phyloP scores from a whole-genome alignment of 2,797 vertebrate species.

The Sebastes dallii region DNA sequence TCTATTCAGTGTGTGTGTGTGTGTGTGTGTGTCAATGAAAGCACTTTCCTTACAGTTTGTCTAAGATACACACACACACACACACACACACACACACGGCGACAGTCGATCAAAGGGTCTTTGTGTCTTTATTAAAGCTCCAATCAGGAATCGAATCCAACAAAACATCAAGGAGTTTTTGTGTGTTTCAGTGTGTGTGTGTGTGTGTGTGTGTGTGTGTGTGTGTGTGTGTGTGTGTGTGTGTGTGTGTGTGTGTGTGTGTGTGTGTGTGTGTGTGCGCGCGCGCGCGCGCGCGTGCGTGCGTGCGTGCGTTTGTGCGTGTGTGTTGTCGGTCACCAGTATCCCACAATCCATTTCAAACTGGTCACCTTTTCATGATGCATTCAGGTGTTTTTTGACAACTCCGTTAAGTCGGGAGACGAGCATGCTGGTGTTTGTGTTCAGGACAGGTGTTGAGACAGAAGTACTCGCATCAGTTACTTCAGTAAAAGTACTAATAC shows the following conservation, averaged over 20 bases:
- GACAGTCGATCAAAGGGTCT: constrained; percentile 58
- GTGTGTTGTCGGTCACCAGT: not conserved
- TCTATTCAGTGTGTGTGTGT: constrained; percentile 47
- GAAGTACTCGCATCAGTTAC: too few species aligned
- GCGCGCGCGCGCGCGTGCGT: too few species aligned
- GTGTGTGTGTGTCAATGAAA: constrained; percentile 22
- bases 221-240: not conserved
- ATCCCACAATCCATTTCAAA: not conserved
- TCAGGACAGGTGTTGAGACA: too few species aligned
- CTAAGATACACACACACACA: constrained; percentile 34
- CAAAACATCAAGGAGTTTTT: constrained; percentile 49
- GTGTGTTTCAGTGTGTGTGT: constrained; percentile 43
- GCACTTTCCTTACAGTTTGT: constrained; percentile 49
- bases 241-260: too few species aligned
- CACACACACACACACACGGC: constrained; percentile 24
- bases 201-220: constrained; percentile 8
- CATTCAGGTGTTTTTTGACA: not conserved
- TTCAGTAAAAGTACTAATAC: too few species aligned
- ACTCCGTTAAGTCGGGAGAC: too few species aligned
- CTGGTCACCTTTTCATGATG: not conserved
- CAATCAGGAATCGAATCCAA: constrained; percentile 54
- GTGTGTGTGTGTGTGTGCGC: too few species aligned
- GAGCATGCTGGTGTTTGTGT: too few species aligned
- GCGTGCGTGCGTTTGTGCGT: too few species aligned
- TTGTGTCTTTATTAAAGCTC: constrained; percentile 68